Conservation (phyloP, 1,140 invertebrate genomes). For the Bathynomus jamesi region DNA sequence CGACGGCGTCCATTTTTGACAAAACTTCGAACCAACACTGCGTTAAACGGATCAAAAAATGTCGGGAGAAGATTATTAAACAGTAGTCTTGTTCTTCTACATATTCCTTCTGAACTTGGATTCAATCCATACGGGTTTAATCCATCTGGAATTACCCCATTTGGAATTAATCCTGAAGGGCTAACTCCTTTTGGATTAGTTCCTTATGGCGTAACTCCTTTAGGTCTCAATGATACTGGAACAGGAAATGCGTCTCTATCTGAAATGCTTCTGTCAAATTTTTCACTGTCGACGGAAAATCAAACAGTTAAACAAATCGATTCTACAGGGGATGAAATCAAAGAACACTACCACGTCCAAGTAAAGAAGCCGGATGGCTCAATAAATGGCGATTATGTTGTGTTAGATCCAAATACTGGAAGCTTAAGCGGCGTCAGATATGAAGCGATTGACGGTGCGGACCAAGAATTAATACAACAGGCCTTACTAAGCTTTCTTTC, state of each 20-base stretch:
- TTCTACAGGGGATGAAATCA: neutral
- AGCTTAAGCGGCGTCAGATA: conserved; percentile 12
- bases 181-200: neutral
- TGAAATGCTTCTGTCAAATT: neutral
- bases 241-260: neutral
- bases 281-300: neutral
- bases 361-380: conserved; percentile 7
- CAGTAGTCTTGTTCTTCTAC: too few species aligned
- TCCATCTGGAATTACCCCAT: conserved; percentile 4
- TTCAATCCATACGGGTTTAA: conserved; percentile 4
- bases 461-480: neutral
- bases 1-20: too few species aligned
- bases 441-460: conserved; percentile 8
- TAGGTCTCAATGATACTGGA: conserved; percentile 1
- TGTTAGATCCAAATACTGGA: conserved; percentile 3
- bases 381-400: conserved; percentile 11
- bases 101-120: too few species aligned
- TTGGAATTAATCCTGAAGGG: conserved; percentile 5
- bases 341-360: conserved; percentile 11
- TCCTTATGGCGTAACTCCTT: neutral
- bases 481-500: conserved; percentile 9
- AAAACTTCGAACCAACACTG: too few species aligned
- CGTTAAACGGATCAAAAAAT: too few species aligned
- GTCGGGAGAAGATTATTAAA: too few species aligned
- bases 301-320: neutral